Evolutionary conservation across 2,888 invertebrate genomes (phyloP).

Genomic region (Asteroscopus sphinx): DNA sequence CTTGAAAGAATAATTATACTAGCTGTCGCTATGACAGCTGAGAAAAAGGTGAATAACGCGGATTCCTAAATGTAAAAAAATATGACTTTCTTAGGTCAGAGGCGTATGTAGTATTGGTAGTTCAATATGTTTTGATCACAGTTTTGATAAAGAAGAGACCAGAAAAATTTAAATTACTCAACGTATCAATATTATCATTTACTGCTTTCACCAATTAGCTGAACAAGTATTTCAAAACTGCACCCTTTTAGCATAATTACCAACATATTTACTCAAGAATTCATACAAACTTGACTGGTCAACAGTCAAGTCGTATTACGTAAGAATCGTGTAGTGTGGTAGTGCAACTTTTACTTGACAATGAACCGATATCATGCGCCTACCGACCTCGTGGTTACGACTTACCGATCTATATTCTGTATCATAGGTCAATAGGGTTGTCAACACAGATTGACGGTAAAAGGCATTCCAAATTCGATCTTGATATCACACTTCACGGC

Average conservation of each 20-base stretch:
- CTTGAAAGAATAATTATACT: constrained; percentile 33
- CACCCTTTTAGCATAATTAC: background rate
- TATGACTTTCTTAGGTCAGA: too few relatives aligned
- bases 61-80: background rate
- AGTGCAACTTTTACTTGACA: constrained; percentile 79
- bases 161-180: background rate
- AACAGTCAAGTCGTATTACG: constrained; percentile 46
- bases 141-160: too few relatives aligned
- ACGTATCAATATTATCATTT: background rate
- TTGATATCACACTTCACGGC: too few relatives aligned
- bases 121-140: too few relatives aligned
- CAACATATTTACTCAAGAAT: constrained; percentile 9
- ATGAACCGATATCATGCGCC: constrained; percentile 64
- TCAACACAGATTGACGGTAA: constrained; percentile 15
- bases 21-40: constrained; percentile 13
- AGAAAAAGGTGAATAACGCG: background rate
- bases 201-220: constrained; percentile 1
- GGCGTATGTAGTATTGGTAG: too few relatives aligned
- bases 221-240: constrained; percentile 1
- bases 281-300: constrained; percentile 35
- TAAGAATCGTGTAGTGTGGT: constrained; percentile 43
- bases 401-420: constrained; percentile 51
- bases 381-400: constrained; percentile 66
- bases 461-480: background rate
- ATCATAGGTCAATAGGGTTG: constrained; percentile 39